phyloP scores from a whole-genome alignment of 2,888 invertebrate genomes.

The Terebella lapidaria region DNA sequence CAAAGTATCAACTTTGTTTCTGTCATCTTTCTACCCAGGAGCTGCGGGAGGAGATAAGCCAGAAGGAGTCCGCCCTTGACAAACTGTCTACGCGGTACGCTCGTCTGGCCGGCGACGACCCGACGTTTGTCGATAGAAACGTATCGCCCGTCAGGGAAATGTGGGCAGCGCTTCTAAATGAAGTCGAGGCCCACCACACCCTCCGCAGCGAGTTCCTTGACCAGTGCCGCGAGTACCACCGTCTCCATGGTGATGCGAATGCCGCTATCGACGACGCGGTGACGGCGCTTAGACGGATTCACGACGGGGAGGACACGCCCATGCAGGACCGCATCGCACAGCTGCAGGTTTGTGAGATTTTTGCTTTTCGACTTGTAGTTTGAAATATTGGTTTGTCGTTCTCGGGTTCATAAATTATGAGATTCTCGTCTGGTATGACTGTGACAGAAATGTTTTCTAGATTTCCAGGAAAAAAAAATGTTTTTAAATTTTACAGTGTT shows the following conservation, averaged over 20 bases:
- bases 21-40: constrained; percentile 6
- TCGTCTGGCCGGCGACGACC: neutral
- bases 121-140: neutral
- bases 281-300: neutral
- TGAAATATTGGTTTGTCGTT: too few species aligned
- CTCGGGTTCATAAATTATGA: too few species aligned
- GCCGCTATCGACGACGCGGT: neutral
- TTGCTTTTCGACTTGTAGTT: too few species aligned
- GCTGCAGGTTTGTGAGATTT: constrained; percentile 5
- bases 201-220: neutral
- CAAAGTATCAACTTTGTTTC: too few species aligned
- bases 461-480: too few species aligned
- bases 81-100: constrained; percentile 2
- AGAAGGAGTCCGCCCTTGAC: constrained; percentile 4
- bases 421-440: too few species aligned
- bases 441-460: too few species aligned
- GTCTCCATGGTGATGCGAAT: neutral
- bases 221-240: neutral
- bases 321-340: constrained; percentile 3
- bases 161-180: neutral
- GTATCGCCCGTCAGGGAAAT: constrained; percentile 7
- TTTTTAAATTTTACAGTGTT: too few species aligned
- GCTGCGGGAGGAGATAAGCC: neutral
- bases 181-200: neutral
- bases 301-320: neutral